Percentiles rank a stretch among this genome's conserved stretches.
phyloP scores from a whole-genome alignment of 35 echinoderm and acorn worm species.

The Lytechinus pictus region DNA sequence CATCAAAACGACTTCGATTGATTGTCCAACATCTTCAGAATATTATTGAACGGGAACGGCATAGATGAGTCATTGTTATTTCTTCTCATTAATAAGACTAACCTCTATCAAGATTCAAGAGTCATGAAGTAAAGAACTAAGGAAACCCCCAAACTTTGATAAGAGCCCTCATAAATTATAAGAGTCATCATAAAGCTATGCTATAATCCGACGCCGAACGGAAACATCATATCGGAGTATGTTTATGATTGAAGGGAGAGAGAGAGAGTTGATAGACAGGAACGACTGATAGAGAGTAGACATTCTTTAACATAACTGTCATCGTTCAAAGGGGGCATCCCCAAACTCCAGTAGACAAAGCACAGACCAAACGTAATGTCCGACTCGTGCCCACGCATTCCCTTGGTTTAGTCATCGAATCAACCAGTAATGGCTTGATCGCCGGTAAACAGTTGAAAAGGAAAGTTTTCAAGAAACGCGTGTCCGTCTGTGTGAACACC shows the following conservation, averaged over 20 bases:
- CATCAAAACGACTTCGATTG: too few species aligned
- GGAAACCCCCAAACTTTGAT: background rate
- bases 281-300: background rate
- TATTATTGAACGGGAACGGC: background rate
- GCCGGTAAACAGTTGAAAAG: background rate
- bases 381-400: background rate
- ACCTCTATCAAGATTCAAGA: background rate
- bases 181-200: background rate
- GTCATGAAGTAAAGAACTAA: background rate
- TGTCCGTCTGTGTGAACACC: background rate
- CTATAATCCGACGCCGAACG: background rate
- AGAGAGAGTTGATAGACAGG: background rate
- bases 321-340: background rate
- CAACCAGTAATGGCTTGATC: background rate
- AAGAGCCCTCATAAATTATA: background rate
- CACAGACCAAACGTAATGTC: background rate
- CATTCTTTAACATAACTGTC: background rate
- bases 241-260: background rate
- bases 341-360: background rate
- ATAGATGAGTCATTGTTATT: constrained; percentile 3
- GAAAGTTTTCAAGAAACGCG: background rate
- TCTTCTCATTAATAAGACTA: background rate
- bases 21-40: background rate
- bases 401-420: background rate
- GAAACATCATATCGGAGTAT: background rate